These are phyloP conservation scores for Sula dactylatra DNA, from an alignment of 2,113 vertebrate genomes.

Conservation along the genomic window DNA sequence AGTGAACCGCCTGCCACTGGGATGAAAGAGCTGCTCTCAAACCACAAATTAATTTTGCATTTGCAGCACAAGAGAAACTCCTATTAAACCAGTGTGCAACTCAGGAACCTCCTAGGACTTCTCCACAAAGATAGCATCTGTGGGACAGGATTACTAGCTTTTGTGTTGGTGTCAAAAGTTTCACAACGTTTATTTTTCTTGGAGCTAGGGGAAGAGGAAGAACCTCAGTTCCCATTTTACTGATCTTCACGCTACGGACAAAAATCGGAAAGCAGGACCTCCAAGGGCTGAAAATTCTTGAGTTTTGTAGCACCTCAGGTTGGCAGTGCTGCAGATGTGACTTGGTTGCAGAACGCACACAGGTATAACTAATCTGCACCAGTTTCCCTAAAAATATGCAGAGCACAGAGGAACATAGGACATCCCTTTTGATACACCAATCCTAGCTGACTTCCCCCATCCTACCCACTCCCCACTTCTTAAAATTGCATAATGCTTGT, in stretches of 20 bases:
- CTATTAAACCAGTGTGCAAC: neutral
- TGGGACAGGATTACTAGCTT: neutral
- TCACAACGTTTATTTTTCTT: neutral
- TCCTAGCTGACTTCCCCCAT: neutral
- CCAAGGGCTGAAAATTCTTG: neutral
- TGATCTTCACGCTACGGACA: neutral
- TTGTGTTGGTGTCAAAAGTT: neutral
- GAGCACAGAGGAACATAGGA: neutral
- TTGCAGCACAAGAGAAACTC: slow-evolving; percentile 31
- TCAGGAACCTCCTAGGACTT: slow-evolving; percentile 15
- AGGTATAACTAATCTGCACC: neutral
- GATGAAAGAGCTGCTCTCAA: slow-evolving; percentile 44
- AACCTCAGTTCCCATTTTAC: neutral
- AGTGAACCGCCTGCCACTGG: neutral
- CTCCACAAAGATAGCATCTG: slow-evolving; percentile 32
- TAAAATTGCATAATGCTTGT: neutral
- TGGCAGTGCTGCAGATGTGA: neutral
- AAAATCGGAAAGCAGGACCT: neutral
- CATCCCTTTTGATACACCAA: neutral
- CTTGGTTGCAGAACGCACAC: neutral
- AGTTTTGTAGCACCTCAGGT: neutral
- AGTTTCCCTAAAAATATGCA: fast-evolving
- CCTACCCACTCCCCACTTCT: neutral
- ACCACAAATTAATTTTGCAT: slow-evolving; percentile 46
- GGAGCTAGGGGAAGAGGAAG: neutral